These are phyloP conservation scores for Moxostoma hubbsi DNA, from an alignment of 2,797 vertebrate species.

Conservation along the genomic window DNA sequence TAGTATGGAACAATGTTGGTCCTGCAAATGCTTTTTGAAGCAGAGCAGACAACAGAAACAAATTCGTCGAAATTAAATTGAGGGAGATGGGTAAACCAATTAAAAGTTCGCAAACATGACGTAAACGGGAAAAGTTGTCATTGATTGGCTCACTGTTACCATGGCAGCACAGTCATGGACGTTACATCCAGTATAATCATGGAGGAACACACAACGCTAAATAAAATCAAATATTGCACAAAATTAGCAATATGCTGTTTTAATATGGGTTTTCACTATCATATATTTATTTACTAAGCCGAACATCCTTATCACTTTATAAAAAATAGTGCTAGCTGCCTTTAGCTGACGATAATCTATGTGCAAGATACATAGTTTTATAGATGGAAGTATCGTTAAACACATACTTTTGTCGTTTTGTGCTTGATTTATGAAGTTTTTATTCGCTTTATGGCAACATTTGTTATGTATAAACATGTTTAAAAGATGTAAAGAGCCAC, in stretches of 20 bases:
- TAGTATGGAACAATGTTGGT: not conserved
- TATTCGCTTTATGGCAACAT: not conserved
- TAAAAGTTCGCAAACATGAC: not conserved
- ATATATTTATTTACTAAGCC: no score
- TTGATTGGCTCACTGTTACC: constrained; percentile 28
- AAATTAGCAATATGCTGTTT: not conserved
- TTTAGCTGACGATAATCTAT: not conserved
- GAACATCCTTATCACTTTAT: not conserved
- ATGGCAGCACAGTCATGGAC: constrained; percentile 20
- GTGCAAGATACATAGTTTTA: no score
- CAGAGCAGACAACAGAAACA: not conserved
- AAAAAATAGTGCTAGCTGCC: constrained; percentile 8
- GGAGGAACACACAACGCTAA: not conserved
- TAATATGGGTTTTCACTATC: not conserved
- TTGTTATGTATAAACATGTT: constrained; percentile 80
- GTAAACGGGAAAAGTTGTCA: not conserved
- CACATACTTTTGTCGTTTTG: not conserved
- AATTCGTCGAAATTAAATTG: not conserved
- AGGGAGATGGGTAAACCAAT: constrained; percentile 14
- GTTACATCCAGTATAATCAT: not conserved
- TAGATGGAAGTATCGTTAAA: not conserved
- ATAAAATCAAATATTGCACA: not conserved
- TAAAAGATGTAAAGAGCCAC: not conserved
- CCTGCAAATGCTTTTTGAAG: no score
- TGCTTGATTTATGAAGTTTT: not conserved